Evolutionary conservation across 2,797 vertebrate species (phyloP), one percentile per base, ranked within the genome.

Genomic region (Melanotaenia pygmaea): DNA sequence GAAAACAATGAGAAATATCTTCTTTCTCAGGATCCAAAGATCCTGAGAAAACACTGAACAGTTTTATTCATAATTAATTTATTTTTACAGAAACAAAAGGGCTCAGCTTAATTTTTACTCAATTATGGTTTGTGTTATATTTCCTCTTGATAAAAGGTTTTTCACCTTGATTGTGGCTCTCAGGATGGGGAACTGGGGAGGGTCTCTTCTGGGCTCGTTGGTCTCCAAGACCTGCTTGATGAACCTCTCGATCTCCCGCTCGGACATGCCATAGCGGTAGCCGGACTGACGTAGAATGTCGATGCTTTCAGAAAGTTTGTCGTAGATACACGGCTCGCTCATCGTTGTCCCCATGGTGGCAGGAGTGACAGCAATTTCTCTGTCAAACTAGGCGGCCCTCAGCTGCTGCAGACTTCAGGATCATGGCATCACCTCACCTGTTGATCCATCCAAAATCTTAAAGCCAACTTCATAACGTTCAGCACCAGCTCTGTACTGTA

Each of bases 181-280:
- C 3, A 98, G 92, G 67, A 97, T 47, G 59, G 96, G 97, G 79
- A 97, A 96, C 59, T 96, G 96, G 0, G 95, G 95, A 0, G 96
- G 96, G 0, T 96, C 95, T 63, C 96, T 90, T 50, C 95, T 92
- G 38, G 97, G 97, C 72, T 98, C 97, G 0, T 97, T 98, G 74
- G 96, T 97, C 91, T 98, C 96, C 91, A 98, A 88, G 8, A 98
- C 96, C 67, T 97, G 96, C 88, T 95, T 96, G 90, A 98, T 96
- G 92, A 98, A 98, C 76, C 95, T 96, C 91, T 98, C 97, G 1
- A 98, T 98, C 86, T 97, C 96, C 74, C 96, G 93, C 90, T 98
- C 97, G 0, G 96, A 96, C 97, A 98, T 98, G 61, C 97, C 97
- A 59, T 97, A 98, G 10, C 97, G 96, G 84, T 97, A 96, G 30